phyloP scores from a whole-genome alignment of 2,888 invertebrate species.

The Euclidia mi region DNA sequence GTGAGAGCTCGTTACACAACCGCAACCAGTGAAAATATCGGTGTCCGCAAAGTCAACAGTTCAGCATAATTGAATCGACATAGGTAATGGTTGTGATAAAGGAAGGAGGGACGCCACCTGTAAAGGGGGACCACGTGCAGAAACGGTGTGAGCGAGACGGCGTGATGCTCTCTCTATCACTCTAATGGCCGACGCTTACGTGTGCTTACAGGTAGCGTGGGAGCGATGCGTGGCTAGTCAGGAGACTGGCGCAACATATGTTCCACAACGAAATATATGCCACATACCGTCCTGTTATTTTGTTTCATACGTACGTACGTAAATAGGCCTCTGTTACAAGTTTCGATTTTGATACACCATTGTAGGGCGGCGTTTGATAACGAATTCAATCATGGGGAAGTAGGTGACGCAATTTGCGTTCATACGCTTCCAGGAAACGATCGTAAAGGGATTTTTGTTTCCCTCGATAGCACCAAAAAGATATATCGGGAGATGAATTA shows the following conservation, averaged over 20 bases:
- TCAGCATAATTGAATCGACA: constrained; percentile 82
- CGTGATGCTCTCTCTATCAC: constrained; percentile 50
- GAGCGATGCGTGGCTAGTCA: constrained; percentile 54
- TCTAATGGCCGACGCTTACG: constrained; percentile 63
- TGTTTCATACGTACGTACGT: constrained; percentile 69
- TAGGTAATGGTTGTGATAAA: constrained; percentile 71
- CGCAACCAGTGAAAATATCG: constrained; percentile 68
- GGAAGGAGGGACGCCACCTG: constrained; percentile 63
- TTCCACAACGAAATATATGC: constrained; percentile 64
- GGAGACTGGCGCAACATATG: constrained; percentile 63
- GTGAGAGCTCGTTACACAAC: constrained; percentile 48
- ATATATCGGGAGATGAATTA: constrained; percentile 27
- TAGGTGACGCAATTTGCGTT: constrained; percentile 58
- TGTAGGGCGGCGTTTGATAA: constrained; percentile 69
- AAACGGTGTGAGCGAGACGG: constrained; percentile 40
- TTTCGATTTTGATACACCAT: constrained; percentile 69
- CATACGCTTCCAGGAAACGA: constrained; percentile 41
- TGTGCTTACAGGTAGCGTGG: constrained; percentile 60
- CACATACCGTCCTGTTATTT: constrained; percentile 64
- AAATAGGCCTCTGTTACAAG: constrained; percentile 70
- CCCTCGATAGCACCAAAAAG: constrained; percentile 46
- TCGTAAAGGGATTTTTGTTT: constrained; percentile 57
- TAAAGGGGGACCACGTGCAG: constrained; percentile 66
- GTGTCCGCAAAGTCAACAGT: constrained; percentile 77
- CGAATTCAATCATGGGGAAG: constrained; percentile 75